Percentiles rank a stretch among this genome's conserved stretches.
phyloP scores from a whole-genome alignment of 2,113 vertebrate species.

The Thamnophis sirtalis region DNA sequence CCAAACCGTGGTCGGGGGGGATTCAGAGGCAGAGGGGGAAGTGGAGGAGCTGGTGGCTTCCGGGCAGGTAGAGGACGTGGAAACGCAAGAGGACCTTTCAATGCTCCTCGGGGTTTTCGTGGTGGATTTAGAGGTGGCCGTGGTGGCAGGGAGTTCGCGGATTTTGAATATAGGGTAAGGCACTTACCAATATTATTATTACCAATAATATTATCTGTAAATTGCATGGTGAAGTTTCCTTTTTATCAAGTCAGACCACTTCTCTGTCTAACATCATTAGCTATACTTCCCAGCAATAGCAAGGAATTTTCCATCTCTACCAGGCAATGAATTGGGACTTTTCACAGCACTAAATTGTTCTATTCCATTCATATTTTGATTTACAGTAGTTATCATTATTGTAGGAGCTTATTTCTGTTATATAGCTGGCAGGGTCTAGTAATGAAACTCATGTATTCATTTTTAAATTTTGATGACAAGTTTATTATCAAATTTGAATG shows the following conservation, averaged over 20 bases:
- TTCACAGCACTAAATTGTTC: neutral
- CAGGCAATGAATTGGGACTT: neutral
- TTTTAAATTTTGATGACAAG: neutral
- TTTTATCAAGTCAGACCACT: neutral
- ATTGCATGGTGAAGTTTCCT: neutral
- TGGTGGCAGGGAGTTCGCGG: constrained; percentile 88
- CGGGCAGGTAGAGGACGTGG: constrained; percentile 84
- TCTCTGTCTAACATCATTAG: neutral
- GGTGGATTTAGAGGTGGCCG: constrained; percentile 85
- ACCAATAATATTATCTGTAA: neutral
- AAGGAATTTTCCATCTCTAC: neutral
- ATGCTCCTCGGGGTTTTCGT: constrained; percentile 82
- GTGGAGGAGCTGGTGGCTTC: constrained; percentile 80
- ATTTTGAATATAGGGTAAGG: constrained; percentile 95
- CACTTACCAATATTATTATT: neutral
- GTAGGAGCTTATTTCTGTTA: neutral
- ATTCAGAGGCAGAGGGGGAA: constrained; percentile 82
- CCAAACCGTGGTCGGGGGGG: constrained; percentile 86
- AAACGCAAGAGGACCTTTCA: constrained; percentile 76
- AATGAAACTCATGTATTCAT: neutral
- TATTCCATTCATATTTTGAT: neutral
- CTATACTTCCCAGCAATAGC: neutral
- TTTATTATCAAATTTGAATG: neutral
- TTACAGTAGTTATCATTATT: neutral
- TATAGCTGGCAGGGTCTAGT: neutral